Conservation (phyloP, 2,888 invertebrate species). For the Eurytoma adleriae region DNA sequence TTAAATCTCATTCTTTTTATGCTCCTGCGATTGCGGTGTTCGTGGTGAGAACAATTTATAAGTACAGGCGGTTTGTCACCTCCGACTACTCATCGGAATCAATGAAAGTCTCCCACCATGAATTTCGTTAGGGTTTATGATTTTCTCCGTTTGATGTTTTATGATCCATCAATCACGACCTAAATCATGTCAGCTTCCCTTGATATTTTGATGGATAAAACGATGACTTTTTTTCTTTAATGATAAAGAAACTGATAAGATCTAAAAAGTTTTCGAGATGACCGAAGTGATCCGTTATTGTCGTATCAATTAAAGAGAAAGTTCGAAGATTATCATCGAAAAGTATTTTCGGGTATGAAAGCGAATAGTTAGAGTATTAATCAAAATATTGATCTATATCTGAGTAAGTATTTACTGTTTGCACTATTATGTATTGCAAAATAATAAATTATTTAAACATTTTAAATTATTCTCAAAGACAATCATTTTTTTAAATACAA, state of each 20-base stretch:
- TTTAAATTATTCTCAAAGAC: too few species aligned
- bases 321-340: constrained; percentile 1
- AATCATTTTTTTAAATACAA: too few species aligned
- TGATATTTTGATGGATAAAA: constrained; percentile 22
- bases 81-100: constrained; percentile 32
- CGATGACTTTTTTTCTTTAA: constrained; percentile 18
- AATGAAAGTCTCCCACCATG: constrained; percentile 19
- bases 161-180: constrained; percentile 25
- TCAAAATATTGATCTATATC: constrained; percentile 6
- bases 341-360: not conserved
- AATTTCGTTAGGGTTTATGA: constrained; percentile 26
- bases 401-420: too few species aligned
- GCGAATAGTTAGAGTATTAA: not conserved
- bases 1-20: constrained; percentile 8
- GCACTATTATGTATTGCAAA: too few species aligned
- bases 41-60: constrained; percentile 1
- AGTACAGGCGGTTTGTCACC: constrained; percentile 7
- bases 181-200: constrained; percentile 27
- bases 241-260: constrained; percentile 9
- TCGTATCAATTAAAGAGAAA: constrained; percentile 42
- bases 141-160: constrained; percentile 31
- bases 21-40: not conserved
- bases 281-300: constrained; percentile 20
- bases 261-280: constrained; percentile 1
- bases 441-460: too few species aligned